A percentile compares a stretch with the other conserved stretches of the same genome.
phyloP scores from a whole-genome alignment of 2,113 vertebrate genomes.

The Nanorana parkeri region DNA sequence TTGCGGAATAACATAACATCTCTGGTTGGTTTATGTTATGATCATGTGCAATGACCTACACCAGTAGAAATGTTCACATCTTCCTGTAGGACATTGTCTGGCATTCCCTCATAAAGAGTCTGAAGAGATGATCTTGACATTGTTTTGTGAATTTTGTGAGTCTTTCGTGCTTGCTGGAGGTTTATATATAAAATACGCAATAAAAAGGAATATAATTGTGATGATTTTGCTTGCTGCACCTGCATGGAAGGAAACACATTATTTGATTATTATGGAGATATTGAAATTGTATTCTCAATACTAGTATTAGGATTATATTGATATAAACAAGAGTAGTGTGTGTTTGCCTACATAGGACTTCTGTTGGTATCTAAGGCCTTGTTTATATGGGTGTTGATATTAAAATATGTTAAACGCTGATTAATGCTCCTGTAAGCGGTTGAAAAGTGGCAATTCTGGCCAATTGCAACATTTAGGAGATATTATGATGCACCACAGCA shows the following conservation, averaged over 20 bases:
- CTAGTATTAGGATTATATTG: not conserved
- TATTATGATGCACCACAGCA: too few relatives aligned
- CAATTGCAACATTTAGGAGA: too few relatives aligned
- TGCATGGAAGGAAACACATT: slow-evolving; percentile 61
- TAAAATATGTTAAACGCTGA: too few relatives aligned
- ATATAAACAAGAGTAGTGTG: too few relatives aligned
- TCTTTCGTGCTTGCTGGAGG: slow-evolving; percentile 63
- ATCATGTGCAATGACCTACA: slow-evolving; percentile 1
- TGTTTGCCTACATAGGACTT: too few relatives aligned
- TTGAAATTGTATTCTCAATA: not conserved
- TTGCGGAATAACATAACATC: not conserved
- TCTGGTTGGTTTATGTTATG: not conserved
- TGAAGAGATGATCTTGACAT: slow-evolving; percentile 46
- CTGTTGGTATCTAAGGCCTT: too few relatives aligned
- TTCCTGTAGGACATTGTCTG: not conserved
- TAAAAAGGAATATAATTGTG: slow-evolving; percentile 68
- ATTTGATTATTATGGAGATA: not conserved
- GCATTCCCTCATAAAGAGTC: slow-evolving; percentile 38
- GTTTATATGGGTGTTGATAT: too few relatives aligned
- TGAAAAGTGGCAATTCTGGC: too few relatives aligned
- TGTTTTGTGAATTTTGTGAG: slow-evolving; percentile 34
- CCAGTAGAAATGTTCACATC: slow-evolving; percentile 7
- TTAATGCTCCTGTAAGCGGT: too few relatives aligned
- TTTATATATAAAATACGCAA: slow-evolving; percentile 73
- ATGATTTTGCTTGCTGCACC: slow-evolving; percentile 74